phyloP scores from a whole-genome alignment of 2,888 invertebrate genomes.

The Stenodera caucasica region DNA sequence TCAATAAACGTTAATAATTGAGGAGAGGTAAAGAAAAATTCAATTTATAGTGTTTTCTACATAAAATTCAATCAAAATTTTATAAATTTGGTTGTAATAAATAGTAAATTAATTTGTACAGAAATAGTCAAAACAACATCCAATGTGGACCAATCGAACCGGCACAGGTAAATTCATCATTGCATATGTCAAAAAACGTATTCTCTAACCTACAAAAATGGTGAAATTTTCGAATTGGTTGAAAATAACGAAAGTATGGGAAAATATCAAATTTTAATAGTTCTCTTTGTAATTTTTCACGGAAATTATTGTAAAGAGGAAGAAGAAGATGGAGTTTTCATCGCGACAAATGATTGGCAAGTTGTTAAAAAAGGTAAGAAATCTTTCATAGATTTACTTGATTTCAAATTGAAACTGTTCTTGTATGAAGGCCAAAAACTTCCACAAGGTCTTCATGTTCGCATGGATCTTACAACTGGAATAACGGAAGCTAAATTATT shows the following conservation, averaged over 20 bases:
- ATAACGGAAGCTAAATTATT: conserved; percentile 74
- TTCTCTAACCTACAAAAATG: conserved; percentile 16
- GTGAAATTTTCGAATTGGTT: neutral
- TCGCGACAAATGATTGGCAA: conserved; percentile 68
- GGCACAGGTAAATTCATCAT: neutral
- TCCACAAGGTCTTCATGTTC: conserved; percentile 73
- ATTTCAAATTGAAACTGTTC: too few species aligned
- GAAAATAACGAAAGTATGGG: neutral
- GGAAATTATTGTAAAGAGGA: conserved; percentile 23
- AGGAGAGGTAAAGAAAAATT: neutral
- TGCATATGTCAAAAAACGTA: neutral
- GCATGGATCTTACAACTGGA: conserved; percentile 76
- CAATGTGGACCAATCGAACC: conserved; percentile 27
- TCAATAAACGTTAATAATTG: neutral
- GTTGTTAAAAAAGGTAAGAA: conserved; percentile 64
- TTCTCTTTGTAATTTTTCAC: conserved; percentile 11
- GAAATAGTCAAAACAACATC: conserved; percentile 31
- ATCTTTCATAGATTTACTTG: too few species aligned
- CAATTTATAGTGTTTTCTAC: neutral
- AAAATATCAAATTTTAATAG: neutral
- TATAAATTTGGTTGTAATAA: neutral
- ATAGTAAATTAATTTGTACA: conserved; percentile 8
- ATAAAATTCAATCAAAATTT: neutral
- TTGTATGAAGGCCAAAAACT: conserved; percentile 65
- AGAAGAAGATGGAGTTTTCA: conserved; percentile 56